Evolutionary conservation across 2,888 invertebrate species (phyloP), one percentile per base, ranked within the genome.

Genomic region (Netelia fuscicornis): DNA sequence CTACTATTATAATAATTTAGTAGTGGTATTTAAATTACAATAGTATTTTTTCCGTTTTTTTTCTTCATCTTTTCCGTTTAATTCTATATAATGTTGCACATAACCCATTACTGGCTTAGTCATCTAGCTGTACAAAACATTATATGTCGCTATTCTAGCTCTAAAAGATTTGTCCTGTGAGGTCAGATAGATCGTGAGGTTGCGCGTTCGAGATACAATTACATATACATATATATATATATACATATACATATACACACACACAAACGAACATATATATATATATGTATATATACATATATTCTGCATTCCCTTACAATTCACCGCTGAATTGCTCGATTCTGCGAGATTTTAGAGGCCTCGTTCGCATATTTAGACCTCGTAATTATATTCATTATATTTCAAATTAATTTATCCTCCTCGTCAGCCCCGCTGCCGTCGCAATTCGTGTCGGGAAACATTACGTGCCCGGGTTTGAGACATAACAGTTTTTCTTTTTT

Each of bases 81-180:
- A 80, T 85, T 87, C 90, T 91, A 92, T 92, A 92, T 92, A 93
- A 92, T 92, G 93, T 93, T 93, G 93, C 93, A 93, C 93, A 89
- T 92, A 93, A 93, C 93, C 93, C 93, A 93, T 87, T 92, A 93
- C 93, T 93, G 92, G 93, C 92, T 93, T 93, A 93, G 90, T 92
- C 89, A 91, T 90, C 93, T 93, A 93, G 91, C 93, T 93, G 93
- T 93, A 93, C 93, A 93, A 93, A 93, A 93, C 93, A 93, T 93
- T 92, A 93, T 93, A 92, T 93, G 91, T 91, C 87, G 87, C 88
- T 90, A 89, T 87, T 89, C 91, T 92, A 93, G 90, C 89, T 91
- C 92, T 92, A 92, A 76, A 88, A 92, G 92, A 91, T 92, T 93
- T 92, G 91, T 93, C 92, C 90, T 90, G 91, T 92, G 91, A 92